These are phyloP conservation scores for Urocynchramus pylzowi DNA, from an alignment of 2,113 vertebrate genomes.

Conservation along the genomic window DNA sequence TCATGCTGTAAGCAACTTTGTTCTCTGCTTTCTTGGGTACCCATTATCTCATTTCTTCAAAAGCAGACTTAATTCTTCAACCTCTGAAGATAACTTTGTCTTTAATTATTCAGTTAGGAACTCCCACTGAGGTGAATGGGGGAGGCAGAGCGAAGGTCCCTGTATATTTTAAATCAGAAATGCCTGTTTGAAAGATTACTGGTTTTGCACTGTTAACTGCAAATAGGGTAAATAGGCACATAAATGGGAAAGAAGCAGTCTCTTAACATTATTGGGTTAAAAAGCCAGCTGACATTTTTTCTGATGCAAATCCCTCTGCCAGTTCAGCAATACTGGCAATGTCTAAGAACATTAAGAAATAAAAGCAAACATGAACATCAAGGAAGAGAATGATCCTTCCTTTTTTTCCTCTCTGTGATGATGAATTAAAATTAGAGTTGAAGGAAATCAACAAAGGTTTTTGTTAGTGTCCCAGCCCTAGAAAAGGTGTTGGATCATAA, in stretches of 20 bases:
- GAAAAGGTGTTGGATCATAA: not conserved
- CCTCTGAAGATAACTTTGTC: slow-evolving; percentile 8
- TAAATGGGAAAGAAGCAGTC: not conserved
- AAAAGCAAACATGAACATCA: slow-evolving; percentile 25
- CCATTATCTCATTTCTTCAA: slow-evolving; percentile 30
- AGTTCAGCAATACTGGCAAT: not conserved
- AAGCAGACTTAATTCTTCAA: slow-evolving; percentile 23
- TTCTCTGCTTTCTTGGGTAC: not conserved
- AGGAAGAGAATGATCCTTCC: not conserved
- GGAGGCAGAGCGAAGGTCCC: not conserved
- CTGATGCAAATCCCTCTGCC: not conserved
- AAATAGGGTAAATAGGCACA: not conserved
- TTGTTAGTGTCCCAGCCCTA: not conserved
- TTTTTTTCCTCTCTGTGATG: not conserved
- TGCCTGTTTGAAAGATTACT: not conserved
- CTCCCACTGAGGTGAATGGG: not conserved
- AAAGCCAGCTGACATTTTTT: not conserved
- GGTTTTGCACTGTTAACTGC: not conserved
- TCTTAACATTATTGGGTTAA: not conserved
- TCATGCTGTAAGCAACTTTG: slow-evolving; percentile 18
- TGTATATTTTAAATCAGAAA: not conserved
- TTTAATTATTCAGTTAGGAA: slow-evolving; percentile 27
- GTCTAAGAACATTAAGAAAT: slow-evolving; percentile 14
- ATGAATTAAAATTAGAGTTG: not conserved
- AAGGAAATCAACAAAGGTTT: not conserved